Conservation (phyloP, 2,888 invertebrate species). For the Petrophora chlorosata region DNA sequence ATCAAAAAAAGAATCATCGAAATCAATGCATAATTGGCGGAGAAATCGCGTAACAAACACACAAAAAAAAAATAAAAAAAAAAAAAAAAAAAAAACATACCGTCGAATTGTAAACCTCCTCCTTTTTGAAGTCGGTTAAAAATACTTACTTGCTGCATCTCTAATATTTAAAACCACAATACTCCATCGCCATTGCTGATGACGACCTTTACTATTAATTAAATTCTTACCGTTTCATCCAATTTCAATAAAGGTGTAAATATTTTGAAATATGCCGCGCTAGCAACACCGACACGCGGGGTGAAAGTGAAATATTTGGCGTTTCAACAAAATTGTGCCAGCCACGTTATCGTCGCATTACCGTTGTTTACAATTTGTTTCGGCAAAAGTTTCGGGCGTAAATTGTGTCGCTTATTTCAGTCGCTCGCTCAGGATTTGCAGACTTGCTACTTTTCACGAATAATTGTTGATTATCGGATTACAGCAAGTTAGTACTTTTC, state of each 20-base stretch:
- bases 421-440: background rate
- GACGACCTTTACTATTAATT: slow-evolving; percentile 27
- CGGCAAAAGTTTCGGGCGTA: slow-evolving; percentile 36
- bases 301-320: slow-evolving; percentile 55
- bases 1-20: no score
- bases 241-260: slow-evolving; percentile 12
- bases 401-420: slow-evolving; percentile 22
- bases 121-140: no score
- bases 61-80: no score
- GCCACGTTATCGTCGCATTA: slow-evolving; percentile 52
- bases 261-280: slow-evolving; percentile 16
- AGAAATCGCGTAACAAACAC: no score
- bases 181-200: slow-evolving; percentile 23
- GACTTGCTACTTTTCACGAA: no score
- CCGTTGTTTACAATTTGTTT: slow-evolving; percentile 52
- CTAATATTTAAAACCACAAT: no score
- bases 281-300: slow-evolving; percentile 23
- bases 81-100: no score
- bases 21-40: no score
- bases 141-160: no score
- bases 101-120: no score
- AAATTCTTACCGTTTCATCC: slow-evolving; percentile 12
- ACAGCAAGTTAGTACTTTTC: no score
- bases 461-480: no score
- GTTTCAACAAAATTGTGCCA: slow-evolving; percentile 42